Conservation (phyloP, 2,888 invertebrate species). For the Isoperla grammatica region DNA sequence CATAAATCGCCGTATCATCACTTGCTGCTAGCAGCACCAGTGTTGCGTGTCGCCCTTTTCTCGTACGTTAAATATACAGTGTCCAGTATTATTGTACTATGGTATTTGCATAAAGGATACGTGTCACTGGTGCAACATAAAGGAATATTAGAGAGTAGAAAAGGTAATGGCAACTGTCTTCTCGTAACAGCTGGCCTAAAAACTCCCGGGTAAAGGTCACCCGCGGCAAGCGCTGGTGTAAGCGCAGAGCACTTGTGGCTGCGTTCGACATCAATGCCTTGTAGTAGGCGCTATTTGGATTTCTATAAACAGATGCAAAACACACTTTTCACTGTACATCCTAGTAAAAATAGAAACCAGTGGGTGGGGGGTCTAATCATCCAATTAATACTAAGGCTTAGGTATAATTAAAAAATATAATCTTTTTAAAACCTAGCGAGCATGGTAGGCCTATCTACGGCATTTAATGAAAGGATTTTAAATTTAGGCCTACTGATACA, state of each 20-base stretch:
- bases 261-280: conserved; percentile 90
- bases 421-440: too few species aligned
- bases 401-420: not conserved
- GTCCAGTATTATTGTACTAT: too few species aligned
- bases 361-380: not conserved
- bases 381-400: not conserved
- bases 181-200: conserved; percentile 68
- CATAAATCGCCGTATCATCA: too few species aligned
- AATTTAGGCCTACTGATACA: too few species aligned
- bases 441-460: too few species aligned
- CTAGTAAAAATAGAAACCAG: not conserved
- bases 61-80: too few species aligned
- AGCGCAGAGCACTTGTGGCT: conserved; percentile 87
- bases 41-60: too few species aligned
- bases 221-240: conserved; percentile 89
- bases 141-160: conserved; percentile 94
- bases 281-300: conserved; percentile 75
- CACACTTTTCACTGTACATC: conserved; percentile 21
- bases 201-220: conserved; percentile 81
- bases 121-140: conserved; percentile 79
- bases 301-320: conserved; percentile 49
- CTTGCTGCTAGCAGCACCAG: too few species aligned
- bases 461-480: too few species aligned
- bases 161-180: conserved; percentile 95
- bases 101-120: conserved; percentile 60